phyloP scores from a whole-genome alignment of 1,140 invertebrate genomes.

The Campodea augens region DNA sequence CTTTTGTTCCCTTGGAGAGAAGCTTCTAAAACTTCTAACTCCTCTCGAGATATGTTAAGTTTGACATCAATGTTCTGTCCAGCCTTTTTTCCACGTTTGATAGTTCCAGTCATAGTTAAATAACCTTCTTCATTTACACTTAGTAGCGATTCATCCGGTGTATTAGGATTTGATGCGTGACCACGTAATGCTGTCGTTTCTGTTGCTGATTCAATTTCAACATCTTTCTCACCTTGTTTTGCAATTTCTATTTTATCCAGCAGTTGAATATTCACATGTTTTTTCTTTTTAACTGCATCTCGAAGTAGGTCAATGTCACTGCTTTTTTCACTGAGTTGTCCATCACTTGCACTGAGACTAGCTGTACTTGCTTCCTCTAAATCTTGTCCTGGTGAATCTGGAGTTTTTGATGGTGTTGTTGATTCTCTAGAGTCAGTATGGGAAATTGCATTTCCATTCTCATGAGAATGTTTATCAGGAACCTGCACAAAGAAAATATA shows the following conservation, averaged over 20 bases:
- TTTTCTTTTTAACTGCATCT: slow-evolving; percentile 11
- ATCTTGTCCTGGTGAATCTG: too few relatives aligned
- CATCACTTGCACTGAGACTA: slow-evolving; percentile 10
- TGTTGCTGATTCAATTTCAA: slow-evolving; percentile 10
- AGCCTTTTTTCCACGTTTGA: slow-evolving; percentile 47
- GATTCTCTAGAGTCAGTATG: too few relatives aligned
- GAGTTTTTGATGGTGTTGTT: too few relatives aligned
- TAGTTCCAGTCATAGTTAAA: slow-evolving; percentile 46
- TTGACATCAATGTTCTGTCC: slow-evolving; percentile 50
- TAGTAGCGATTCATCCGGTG: slow-evolving; percentile 14
- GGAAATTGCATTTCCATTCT: too few relatives aligned
- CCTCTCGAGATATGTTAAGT: slow-evolving; percentile 43
- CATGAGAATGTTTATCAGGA: too few relatives aligned
- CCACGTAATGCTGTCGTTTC: slow-evolving; percentile 15
- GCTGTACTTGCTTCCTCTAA: too few relatives aligned
- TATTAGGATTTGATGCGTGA: slow-evolving; percentile 16
- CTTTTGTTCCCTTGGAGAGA: slow-evolving; percentile 32
- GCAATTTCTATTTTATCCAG: slow-evolving; percentile 1
- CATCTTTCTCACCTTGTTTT: slow-evolving; percentile 1
- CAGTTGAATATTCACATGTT: slow-evolving; percentile 12
- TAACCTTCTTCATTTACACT: slow-evolving; percentile 15
- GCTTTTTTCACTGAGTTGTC: slow-evolving; percentile 2
- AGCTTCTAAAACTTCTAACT: slow-evolving; percentile 43
- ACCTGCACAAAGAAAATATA: too few relatives aligned
- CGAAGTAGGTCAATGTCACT: slow-evolving; percentile 7